Evolutionary conservation across 2,797 vertebrate genomes (phyloP).

Genomic region (Phrynocephalus guinanensis): DNA sequence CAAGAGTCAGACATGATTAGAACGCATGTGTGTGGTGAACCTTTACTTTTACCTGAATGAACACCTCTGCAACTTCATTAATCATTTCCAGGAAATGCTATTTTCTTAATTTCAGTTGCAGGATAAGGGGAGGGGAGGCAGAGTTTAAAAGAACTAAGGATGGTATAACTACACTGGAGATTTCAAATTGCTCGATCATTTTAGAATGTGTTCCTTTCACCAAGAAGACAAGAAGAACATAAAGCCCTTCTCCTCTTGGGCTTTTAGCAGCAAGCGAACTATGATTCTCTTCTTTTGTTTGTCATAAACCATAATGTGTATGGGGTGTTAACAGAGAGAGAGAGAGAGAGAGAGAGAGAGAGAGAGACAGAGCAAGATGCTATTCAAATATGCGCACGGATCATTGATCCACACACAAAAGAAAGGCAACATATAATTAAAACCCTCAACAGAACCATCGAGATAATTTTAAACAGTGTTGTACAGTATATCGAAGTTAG

Average conservation of each 20-base stretch:
- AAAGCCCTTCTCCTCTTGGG: not conserved
- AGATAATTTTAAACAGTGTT: not conserved
- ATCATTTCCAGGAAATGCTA: not conserved
- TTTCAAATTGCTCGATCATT: not conserved
- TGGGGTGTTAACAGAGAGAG: not conserved
- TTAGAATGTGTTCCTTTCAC: not conserved
- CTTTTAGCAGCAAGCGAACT: not conserved
- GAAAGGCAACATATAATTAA: not conserved
- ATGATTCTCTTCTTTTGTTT: not conserved
- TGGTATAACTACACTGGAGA: no score
- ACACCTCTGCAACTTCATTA: not conserved
- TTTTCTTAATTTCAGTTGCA: not conserved
- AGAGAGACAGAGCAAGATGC: not conserved
- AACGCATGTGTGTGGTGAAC: no score
- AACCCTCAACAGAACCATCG: not conserved
- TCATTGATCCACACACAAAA: not conserved
- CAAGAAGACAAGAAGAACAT: not conserved
- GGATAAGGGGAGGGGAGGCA: not conserved
- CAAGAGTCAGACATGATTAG: no score
- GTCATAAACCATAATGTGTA: no score
- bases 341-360: not conserved
- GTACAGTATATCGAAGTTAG: not conserved
- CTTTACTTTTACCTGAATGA: no score
- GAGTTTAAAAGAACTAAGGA: no score
- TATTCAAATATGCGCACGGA: not conserved